Base-by-base conservation (phyloP, 2,113 vertebrate species). In the Arizona elegans region DNA sequence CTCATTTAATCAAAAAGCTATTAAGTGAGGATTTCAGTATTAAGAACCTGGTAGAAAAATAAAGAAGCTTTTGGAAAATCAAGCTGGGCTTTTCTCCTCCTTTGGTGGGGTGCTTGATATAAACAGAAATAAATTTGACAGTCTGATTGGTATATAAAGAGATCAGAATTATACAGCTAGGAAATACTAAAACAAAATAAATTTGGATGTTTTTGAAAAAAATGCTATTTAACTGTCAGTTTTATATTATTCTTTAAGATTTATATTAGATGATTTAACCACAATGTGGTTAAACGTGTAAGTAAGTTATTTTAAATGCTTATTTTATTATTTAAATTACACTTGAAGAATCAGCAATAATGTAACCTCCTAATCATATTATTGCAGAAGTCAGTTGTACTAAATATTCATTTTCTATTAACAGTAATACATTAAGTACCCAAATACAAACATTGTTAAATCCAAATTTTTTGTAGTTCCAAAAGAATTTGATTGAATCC, bases 21-120 rank as follows among this genome's bases (percentile, higher is more conserved):
- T 93, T 94, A 92, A 90, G 47, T 53, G 93, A 94, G n/a, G 26
- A 0, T 88, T 47, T 15, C 23, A 91, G 89, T 86, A 26, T 88
- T 96, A 96, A 93, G 94, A 91, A 94, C 70, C 86, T 92, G 17
- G 8, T 29, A 81, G 33, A 93, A 94, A 94, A 1, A 87, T 91
- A 75, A 87, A 24, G 70, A 38, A 55, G 53, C 26, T 53, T 81
- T 11, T 75, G 50, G 47, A 86, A 89, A 92, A 92, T 89, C 62
- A 92, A 89, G 87, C 17, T 43, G 33, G 33, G 17, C 33, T 43
- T 43, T 38, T 38, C 8, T 9, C 17, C 75, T 12, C 19, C 55
- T 56, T 89, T 89, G 13, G 50, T n/a, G 33, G 26, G 87, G 13
- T n/a, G 24, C 47, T 65, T 75, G 65, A 56, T 94, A 59, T 52